Percentiles rank a stretch among this genome's conserved stretches.
These are phyloP conservation scores for Eubasilissa regina DNA, from an alignment of 1,140 invertebrate genomes.

Conservation along the genomic window DNA sequence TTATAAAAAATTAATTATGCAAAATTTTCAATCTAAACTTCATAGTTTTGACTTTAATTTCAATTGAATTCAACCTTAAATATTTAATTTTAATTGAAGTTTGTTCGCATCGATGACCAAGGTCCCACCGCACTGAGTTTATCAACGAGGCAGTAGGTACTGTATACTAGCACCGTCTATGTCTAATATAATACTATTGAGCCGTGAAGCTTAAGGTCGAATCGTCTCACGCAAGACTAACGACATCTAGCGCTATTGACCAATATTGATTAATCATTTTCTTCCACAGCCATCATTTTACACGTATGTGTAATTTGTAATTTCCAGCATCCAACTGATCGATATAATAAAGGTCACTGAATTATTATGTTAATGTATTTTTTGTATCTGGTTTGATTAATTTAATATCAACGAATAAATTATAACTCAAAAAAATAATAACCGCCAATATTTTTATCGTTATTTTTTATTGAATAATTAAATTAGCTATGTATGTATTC, in stretches of 20 bases:
- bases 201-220: constrained; percentile 31
- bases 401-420: no score
- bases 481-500: no score
- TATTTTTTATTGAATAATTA: no score
- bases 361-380: no score
- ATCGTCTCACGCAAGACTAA: constrained; percentile 31
- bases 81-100: constrained; percentile 7
- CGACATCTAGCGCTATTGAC: constrained; percentile 37
- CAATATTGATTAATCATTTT: constrained; percentile 37
- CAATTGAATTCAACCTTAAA: no score
- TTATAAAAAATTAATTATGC: no score
- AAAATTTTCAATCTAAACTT: no score
- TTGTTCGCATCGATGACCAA: constrained; percentile 8
- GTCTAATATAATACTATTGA: constrained; percentile 11
- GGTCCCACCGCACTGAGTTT: background rate
- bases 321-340: constrained; percentile 1
- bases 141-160: constrained; percentile 3
- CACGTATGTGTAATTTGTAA: background rate
- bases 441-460: no score
- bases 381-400: no score
- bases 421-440: no score
- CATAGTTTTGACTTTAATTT: no score
- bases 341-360: constrained; percentile 21
- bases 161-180: background rate
- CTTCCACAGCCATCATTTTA: constrained; percentile 15